Base-by-base conservation (phyloP, 2,888 invertebrate species). In the Plebejus argus region DNA sequence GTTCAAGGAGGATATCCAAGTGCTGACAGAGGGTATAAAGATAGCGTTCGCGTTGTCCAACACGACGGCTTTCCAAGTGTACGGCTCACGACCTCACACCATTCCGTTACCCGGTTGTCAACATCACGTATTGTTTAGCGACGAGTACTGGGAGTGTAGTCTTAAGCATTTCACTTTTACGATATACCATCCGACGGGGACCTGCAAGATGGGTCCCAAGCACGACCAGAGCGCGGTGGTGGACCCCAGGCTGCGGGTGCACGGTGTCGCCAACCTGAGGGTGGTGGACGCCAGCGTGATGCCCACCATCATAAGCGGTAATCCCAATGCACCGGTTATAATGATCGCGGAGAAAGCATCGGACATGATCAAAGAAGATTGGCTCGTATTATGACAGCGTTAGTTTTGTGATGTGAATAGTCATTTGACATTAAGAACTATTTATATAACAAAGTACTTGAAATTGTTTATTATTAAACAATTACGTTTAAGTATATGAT, bases 331-430 rank as follows among this genome's bases (percentile, higher is more conserved):
- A 0, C 98, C 98, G 0, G 96, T 96, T 1, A 97, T 98, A 71
- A 98, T 98, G 97, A 98, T 98, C 76, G 98, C 97, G 0, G 98
- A 98, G 85, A 98, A 98, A 87, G 98, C 96, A 0, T 96, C 98
- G 8, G 98, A 98, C 86, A 96, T 98, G 95, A 97, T 98, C 80
- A 98, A 98, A 87, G 96, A 97, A 87, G 97, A 98, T 89, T 98
- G 97, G 97, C 95, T 95, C 76, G 91, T 90, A 83, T 94, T 90
- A 92, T 94, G 93, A 94, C 91, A 90, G 88, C 85, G 88, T 86
- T 85, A 79, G 76, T 66, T 76, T 78, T 81, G 78, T 70, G 79
- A 79, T 80, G 81, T 81, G 79, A 76, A 79, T 82, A 84, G 81
- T 82, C 82, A 84, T 81, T 81, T 79, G 77, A 82, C 77, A 78